Conservation (phyloP, 2,797 vertebrate species). For the Crocodylus rhombifer region DNA sequence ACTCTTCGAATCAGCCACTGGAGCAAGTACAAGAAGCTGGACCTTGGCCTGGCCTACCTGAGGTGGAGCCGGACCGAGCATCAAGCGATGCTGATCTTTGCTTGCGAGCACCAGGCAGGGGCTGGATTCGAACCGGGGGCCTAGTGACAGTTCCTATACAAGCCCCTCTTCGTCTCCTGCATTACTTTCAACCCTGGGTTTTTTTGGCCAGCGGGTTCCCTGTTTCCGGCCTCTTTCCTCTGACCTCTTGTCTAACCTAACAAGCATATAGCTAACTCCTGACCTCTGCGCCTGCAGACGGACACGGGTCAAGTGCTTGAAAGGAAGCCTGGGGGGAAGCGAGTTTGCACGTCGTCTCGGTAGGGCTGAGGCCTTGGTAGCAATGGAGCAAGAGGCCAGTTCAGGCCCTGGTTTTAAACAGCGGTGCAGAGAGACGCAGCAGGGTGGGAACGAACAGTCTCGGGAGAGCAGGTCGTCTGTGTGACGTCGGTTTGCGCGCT, state of each 20-base stretch:
- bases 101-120: not conserved
- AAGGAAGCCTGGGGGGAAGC: not conserved
- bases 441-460: not conserved
- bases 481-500: too few relatives aligned
- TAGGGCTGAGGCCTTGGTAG: not conserved
- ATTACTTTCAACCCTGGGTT: not conserved
- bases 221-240: not conserved
- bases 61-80: not conserved
- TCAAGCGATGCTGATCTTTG: not conserved
- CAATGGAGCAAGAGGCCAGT: not conserved
- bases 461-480: too few relatives aligned
- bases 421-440: fast-evolving
- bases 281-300: not conserved
- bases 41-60: too few relatives aligned
- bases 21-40: too few relatives aligned
- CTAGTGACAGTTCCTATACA: not conserved
- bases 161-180: not conserved
- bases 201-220: not conserved
- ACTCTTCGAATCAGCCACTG: too few relatives aligned
- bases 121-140: not conserved
- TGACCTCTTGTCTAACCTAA: not conserved
- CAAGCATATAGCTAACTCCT: not conserved
- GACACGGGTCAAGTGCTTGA: not conserved
- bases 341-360: not conserved
- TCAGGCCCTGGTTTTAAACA: not conserved